Evolutionary conservation across 2,113 vertebrate species (phyloP), one percentile per base, ranked within the genome.

Genomic region (Indicator maculatus): DNA sequence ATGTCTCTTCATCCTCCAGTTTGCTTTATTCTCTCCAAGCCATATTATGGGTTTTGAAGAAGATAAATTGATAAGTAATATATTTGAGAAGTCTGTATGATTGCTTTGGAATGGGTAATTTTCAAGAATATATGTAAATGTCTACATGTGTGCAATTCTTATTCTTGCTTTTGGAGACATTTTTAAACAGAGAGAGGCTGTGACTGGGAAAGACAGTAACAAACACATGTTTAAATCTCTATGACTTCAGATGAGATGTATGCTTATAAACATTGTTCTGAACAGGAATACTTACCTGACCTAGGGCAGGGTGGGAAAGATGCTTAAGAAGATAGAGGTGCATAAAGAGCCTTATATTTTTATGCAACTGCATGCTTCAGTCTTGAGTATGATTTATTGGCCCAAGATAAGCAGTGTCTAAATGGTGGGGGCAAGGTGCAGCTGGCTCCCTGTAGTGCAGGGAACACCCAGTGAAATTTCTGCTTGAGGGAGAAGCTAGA

Each of bases 51-150:
- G 15, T 45, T 94, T 94, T 60, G 66, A 89, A 74, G 21, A 53
- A 91, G 85, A 89, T 79, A 89, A 93, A 93, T 93, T 85, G 91
- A 21, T 90, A 76, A 82, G 38, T 66, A 83, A 88, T 74, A 38
- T 70, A 70, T 94, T 80, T 91, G 76, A 80, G 83, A 95, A 86
- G 41, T 56, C 65, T 67, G 17, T 47, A 8, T 89, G 75, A 85
- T 95, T 93, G 64, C 82, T 87, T 96, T 73, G 38, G 58, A 89
- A 91, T 21, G 30, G 60, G 67, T 86, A 39, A 83, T 80, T 93
- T 91, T 79, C 33, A 76, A 79, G 74, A 94, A 73, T 50, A 16
- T 64, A 41, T 70, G 60, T 92, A 85, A 89, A 90, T 85, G 5
- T 36, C 36, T 64, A 24, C 38, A n/a, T 73, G 56, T 41, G 27